Base-by-base conservation (phyloP, 92 coral and sea anemone species). In the Desmophyllum pertusum region DNA sequence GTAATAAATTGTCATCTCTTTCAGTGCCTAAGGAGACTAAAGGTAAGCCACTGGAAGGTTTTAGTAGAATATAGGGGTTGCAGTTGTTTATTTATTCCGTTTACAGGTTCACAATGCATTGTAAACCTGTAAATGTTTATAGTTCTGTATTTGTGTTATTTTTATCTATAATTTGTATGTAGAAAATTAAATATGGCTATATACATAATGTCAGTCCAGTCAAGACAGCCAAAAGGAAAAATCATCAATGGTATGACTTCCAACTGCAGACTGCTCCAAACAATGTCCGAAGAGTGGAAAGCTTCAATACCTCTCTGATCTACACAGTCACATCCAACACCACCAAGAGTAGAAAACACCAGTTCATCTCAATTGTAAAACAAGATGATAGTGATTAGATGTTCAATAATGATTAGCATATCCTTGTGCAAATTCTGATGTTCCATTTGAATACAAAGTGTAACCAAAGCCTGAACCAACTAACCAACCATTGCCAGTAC, bases 131-230 rank as follows among this genome's bases (percentile, higher is more conserved):
- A n/a, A n/a, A n/a, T n/a, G n/a, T n/a, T n/a, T n/a, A n/a, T n/a
- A n/a, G n/a, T n/a, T n/a, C n/a, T n/a, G n/a, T n/a, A n/a, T n/a
- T n/a, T n/a, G n/a, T n/a, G n/a, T n/a, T n/a, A n/a, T n/a, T n/a
- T n/a, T n/a, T n/a, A n/a, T n/a, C n/a, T n/a, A n/a, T n/a, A n/a
- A n/a, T n/a, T n/a, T n/a, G n/a, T n/a, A n/a, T n/a, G n/a, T n/a
- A n/a, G n/a, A n/a, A n/a, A n/a, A n/a, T n/a, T n/a, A n/a, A n/a
- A n/a, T n/a, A 75, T 33, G 65, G 79, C 55, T 75, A 13, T 31
- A 50, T 80, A 3, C 90, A 80, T 76, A 86, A 65, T 76, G 80
- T 86, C 29, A 59, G 81, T 39, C 89, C 89, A 42, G 30, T 79
- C 37, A 86, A 86, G 43, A 50, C 70, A 13, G 62, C 80, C 37